phyloP scores from a whole-genome alignment of 1,140 invertebrate species.

The Cherax quadricarinatus region DNA sequence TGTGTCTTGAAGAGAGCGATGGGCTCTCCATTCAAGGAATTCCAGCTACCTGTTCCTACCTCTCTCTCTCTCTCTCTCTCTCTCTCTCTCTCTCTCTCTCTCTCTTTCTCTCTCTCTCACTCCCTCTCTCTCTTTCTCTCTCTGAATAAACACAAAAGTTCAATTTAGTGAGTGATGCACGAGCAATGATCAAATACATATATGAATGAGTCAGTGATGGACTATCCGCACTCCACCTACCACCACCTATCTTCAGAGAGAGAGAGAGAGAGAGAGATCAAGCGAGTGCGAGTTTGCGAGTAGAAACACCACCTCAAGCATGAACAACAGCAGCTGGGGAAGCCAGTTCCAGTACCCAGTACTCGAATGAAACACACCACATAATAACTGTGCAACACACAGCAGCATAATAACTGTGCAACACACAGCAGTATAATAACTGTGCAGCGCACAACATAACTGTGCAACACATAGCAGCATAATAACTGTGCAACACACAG shows the following conservation, averaged over 20 bases:
- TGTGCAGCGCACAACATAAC: no score
- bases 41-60: background rate
- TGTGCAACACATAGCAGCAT: no score
- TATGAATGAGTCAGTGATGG: constrained; percentile 37
- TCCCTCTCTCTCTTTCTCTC: constrained; percentile 19
- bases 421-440: no score
- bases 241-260: background rate
- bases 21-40: no score
- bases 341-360: background rate
- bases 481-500: no score
- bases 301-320: no score
- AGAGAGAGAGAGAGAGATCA: background rate
- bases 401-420: no score
- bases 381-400: no score
- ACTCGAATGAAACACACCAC: no score
- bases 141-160: constrained; percentile 35
- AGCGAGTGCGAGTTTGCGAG: constrained; percentile 13
- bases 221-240: no score
- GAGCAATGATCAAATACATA: constrained; percentile 46
- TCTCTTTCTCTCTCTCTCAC: constrained; percentile 27
- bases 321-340: background rate
- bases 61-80: constrained; percentile 23
- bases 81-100: constrained; percentile 10
- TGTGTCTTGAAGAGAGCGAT: no score
- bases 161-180: constrained; percentile 41